These are phyloP conservation scores for Geotrypetes seraphini DNA, from an alignment of 2,797 vertebrate species.

Conservation along the genomic window DNA sequence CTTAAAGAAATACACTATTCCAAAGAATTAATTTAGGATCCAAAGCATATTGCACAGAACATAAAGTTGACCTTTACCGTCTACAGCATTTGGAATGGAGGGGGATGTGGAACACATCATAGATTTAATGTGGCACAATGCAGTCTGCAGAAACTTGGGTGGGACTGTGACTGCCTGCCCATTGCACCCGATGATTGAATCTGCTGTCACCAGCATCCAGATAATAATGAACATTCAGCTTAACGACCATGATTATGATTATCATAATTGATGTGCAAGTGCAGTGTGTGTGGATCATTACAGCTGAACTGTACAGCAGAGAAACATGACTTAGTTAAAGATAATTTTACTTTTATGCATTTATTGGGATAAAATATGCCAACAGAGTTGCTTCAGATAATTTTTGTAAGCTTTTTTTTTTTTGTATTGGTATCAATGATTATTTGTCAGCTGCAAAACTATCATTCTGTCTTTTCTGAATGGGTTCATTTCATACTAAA, in stretches of 20 bases:
- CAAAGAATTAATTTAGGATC: slow-evolving; percentile 60
- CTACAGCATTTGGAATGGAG: slow-evolving; percentile 51
- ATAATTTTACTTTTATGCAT: slow-evolving; percentile 53
- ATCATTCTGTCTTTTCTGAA: slow-evolving; percentile 46
- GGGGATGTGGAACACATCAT: slow-evolving; percentile 63
- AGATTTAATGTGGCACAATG: slow-evolving; percentile 66
- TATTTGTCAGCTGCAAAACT: too few species aligned
- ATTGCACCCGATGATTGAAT: slow-evolving; percentile 63
- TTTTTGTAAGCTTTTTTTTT: slow-evolving; percentile 35
- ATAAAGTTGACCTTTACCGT: slow-evolving; percentile 70
- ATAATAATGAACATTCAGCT: slow-evolving; percentile 75
- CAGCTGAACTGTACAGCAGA: slow-evolving; percentile 56
- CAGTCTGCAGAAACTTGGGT: slow-evolving; percentile 61
- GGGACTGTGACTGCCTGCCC: slow-evolving; percentile 52
- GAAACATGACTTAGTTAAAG: slow-evolving; percentile 49
- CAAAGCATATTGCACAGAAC: slow-evolving; percentile 71
- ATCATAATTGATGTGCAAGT: slow-evolving; percentile 74
- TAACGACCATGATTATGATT: slow-evolving; percentile 75
- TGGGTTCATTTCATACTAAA: slow-evolving; percentile 42
- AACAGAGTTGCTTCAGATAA: slow-evolving; percentile 36
- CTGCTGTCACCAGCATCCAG: slow-evolving; percentile 67
- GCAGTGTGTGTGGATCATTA: slow-evolving; percentile 63
- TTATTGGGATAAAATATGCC: slow-evolving; percentile 57
- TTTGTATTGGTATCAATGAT: slow-evolving; percentile 22
- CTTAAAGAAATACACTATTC: slow-evolving; percentile 44